phyloP scores from a whole-genome alignment of 2,113 vertebrate species.

The Callochromis pleurospilus region DNA sequence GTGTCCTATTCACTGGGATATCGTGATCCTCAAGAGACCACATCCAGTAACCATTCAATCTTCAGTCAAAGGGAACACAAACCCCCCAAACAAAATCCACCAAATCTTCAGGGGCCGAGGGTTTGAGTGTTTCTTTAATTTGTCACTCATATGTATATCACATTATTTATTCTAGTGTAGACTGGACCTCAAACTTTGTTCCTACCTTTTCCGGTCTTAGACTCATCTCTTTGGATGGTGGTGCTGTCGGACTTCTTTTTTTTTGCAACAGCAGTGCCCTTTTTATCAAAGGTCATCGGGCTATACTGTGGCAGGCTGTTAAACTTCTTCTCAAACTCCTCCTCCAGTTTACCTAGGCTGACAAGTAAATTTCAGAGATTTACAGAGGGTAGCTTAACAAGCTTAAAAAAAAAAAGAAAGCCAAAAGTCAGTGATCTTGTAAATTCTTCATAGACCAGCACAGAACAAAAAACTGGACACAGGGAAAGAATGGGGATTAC shows the following conservation, averaged over 20 bases:
- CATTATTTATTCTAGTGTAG: neutral
- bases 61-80: neutral
- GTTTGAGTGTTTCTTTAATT: neutral
- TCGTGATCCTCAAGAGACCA: neutral
- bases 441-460: neutral
- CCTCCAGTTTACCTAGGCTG: constrained; percentile 92
- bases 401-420: neutral
- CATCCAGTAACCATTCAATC: neutral
- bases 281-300: constrained; percentile 94
- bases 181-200: neutral
- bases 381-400: neutral
- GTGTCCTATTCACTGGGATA: neutral
- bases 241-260: constrained; percentile 83
- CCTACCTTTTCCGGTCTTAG: constrained; percentile 79
- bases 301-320: constrained; percentile 97
- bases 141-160: neutral
- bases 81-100: neutral
- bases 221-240: constrained; percentile 70
- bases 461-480: neutral
- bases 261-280: constrained; percentile 79
- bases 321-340: constrained; percentile 99
- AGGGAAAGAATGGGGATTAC: neutral
- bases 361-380: neutral
- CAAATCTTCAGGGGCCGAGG: neutral
- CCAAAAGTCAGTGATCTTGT: neutral